These are phyloP conservation scores for Volucella inanis DNA, from an alignment of 2,888 invertebrate species.

Conservation along the genomic window DNA sequence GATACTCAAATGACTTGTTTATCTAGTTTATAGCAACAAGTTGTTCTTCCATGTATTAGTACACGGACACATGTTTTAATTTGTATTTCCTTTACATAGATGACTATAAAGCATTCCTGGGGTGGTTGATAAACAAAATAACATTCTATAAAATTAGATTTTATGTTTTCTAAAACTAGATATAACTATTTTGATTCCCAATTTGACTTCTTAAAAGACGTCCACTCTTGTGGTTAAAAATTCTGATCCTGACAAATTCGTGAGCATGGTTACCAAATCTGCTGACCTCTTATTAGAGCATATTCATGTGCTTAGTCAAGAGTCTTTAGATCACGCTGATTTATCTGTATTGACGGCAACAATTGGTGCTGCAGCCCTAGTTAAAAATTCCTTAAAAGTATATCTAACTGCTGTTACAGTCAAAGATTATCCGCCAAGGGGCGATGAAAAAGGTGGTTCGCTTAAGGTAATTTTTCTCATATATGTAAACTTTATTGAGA, in stretches of 20 bases:
- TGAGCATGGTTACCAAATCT: conserved; percentile 88
- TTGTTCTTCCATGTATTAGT: no score
- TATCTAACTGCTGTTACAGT: conserved; percentile 86
- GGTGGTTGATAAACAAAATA: no score
- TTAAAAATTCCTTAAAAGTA: conserved; percentile 91
- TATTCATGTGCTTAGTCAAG: conserved; percentile 90
- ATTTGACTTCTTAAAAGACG: conserved; percentile 80
- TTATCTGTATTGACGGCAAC: conserved; percentile 91
- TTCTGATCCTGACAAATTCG: conserved; percentile 91
- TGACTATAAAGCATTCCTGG: no score
- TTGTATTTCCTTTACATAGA: no score
- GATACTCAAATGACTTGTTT: no score
- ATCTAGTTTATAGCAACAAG: no score
- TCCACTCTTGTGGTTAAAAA: conserved; percentile 86
- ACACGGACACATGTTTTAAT: no score
- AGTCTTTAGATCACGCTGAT: conserved; percentile 93
- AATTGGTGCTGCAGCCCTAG: conserved; percentile 90
- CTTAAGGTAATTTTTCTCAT: conserved; percentile 77
- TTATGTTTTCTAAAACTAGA: no score
- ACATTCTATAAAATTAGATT: no score
- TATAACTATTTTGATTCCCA: no score
- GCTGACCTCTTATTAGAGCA: conserved; percentile 89
- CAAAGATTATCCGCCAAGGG: conserved; percentile 82
- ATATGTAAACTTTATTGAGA: background rate
- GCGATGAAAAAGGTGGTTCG: conserved; percentile 82